Percentiles rank a stretch among this genome's conserved stretches.
These are phyloP conservation scores for Brachypodius melanocephalos DNA, from an alignment of 2,113 vertebrate genomes.

Conservation along the genomic window DNA sequence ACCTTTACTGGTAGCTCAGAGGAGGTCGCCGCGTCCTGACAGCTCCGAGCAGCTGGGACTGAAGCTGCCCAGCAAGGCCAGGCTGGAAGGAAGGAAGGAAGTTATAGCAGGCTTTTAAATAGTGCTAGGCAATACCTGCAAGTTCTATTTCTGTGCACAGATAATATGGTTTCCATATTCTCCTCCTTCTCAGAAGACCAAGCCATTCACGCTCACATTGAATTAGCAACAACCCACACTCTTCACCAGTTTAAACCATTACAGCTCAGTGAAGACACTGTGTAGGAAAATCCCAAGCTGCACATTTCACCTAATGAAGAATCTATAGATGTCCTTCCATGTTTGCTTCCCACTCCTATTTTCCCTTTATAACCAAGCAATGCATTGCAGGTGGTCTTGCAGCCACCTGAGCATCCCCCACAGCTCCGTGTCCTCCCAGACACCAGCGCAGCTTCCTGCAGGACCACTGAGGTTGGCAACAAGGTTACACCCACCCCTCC, in stretches of 20 bases:
- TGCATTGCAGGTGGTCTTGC: rapidly evolving
- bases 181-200: background rate
- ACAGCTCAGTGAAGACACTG: background rate
- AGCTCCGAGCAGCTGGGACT: background rate
- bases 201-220: rapidly evolving
- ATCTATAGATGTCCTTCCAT: rapidly evolving
- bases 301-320: background rate
- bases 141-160: background rate
- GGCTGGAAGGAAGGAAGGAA: slow-evolving; percentile 62
- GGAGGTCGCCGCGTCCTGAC: background rate
- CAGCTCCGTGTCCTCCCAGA: rapidly evolving
- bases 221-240: background rate
- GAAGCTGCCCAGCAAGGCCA: background rate
- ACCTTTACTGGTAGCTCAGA: background rate
- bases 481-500: background rate
- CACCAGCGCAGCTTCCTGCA: background rate
- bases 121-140: slow-evolving; percentile 18
- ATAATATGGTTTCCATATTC: slow-evolving; percentile 26
- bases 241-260: background rate
- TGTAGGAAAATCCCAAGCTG: rapidly evolving
- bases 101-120: slow-evolving; percentile 48
- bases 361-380: background rate
- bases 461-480: rapidly evolving
- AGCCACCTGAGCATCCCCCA: background rate
- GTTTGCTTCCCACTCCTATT: background rate